Evolutionary conservation across 2,113 vertebrate genomes (phyloP).

Genomic region (Naja naja): DNA sequence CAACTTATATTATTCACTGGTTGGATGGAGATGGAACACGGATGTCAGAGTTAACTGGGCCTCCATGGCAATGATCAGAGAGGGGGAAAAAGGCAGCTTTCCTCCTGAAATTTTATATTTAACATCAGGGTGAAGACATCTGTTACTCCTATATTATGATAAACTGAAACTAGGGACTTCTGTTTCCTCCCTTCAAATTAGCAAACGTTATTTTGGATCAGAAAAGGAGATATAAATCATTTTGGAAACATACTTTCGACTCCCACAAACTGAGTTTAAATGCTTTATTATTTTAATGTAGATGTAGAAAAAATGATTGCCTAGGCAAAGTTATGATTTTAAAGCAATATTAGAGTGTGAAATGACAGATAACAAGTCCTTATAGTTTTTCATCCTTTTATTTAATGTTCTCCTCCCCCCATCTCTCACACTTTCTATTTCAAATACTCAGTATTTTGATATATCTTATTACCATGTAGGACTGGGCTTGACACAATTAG

Average conservation of each 20-base stretch:
- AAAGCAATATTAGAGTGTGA: background rate
- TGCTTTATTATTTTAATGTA: background rate
- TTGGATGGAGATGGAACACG: conserved; percentile 5
- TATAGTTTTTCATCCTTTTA: background rate
- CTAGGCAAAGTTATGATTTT: background rate
- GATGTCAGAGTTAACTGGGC: conserved; percentile 17
- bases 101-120: background rate
- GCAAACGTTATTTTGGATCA: background rate
- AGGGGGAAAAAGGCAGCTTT: background rate
- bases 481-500: background rate
- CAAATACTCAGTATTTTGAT: background rate
- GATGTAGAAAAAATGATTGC: background rate
- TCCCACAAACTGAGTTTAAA: background rate
- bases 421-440: background rate
- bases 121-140: background rate
- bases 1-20: conserved; percentile 25
- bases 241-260: background rate
- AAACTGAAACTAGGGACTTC: background rate
- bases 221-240: background rate
- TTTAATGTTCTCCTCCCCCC: no score
- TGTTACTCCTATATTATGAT: background rate
- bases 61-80: background rate
- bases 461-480: background rate
- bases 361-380: background rate
- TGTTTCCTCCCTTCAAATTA: background rate